Base-by-base conservation (phyloP, 1,140 invertebrate genomes). In the Diplogasteroides magnus region DNA sequence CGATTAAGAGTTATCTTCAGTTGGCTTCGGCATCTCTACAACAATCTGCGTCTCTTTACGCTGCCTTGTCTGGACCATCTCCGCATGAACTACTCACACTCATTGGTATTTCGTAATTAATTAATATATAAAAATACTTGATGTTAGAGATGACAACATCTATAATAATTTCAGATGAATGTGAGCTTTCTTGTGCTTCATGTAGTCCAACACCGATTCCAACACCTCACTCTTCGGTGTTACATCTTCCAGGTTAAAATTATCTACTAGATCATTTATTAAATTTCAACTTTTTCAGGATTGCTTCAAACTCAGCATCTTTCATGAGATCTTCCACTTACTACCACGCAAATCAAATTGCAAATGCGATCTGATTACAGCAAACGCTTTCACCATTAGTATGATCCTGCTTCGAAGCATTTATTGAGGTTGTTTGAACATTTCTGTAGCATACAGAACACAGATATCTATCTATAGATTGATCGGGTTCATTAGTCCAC, bases 21-120 rank as follows among this genome's bases (percentile, higher is more conserved):
- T 48, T 26, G 26, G 14, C 32, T 64, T 15, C 62, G 23, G 15
- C 28, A 64, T 48, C 15, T 23, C 29, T 37, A 48, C 15, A 37
- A 19, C 32, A 14, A 48, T 14, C 23, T 13, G 11, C 29, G 6
- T 25, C 32, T 32, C n/a, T 31, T 14, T 31, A 71, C 57, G 28
- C 23, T 28, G 48, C 29, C n/a, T 60, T 68, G 3, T 64, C 58
- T 1, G 94, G 93, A 57, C 93, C 93, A 61, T 90, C 90, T 19
- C 88, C 93, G 14, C 88, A 91, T 80, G 94, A 97, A 85, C 85
- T 97, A 69, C 88, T 97, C 71, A 88, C 90, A 55, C 85, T 96
- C 63, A 86, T 97, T 68, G 93, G 96, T 77, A 92, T 94, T 76
- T 97, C 19, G 6, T 48, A 48, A 48, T 48, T 6, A 48, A 48